These are phyloP conservation scores for Callyntrura guangdongensis DNA, from an alignment of 2,888 invertebrate genomes.

Conservation along the genomic window DNA sequence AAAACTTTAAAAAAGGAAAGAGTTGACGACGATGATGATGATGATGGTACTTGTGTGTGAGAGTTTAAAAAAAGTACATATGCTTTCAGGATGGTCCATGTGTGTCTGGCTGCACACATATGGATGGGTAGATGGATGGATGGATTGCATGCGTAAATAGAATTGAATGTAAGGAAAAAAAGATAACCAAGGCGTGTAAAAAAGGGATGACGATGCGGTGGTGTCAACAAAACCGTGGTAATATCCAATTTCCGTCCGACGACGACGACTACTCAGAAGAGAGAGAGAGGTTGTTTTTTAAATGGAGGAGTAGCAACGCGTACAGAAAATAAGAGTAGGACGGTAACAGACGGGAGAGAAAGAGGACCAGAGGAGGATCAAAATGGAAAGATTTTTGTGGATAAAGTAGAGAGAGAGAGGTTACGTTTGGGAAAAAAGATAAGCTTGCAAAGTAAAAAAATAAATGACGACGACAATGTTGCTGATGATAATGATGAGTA, in stretches of 20 bases:
- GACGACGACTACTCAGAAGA: slow-evolving; percentile 30
- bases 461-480: slow-evolving; percentile 50
- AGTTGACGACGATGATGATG: slow-evolving; percentile 24
- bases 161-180: neutral
- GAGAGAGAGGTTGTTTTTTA: slow-evolving; percentile 40
- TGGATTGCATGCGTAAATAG: slow-evolving; percentile 34
- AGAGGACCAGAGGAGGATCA: slow-evolving; percentile 29
- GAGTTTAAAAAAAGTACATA: slow-evolving; percentile 29
- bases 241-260: slow-evolving; percentile 63
- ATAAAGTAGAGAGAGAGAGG: slow-evolving; percentile 1
- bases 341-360: too few species aligned
- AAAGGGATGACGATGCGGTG: slow-evolving; percentile 27
- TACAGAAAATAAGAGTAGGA: slow-evolving; percentile 16
- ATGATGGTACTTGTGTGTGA: slow-evolving; percentile 20
- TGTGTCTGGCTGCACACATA: slow-evolving; percentile 63
- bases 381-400: slow-evolving; percentile 1
- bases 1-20: slow-evolving; percentile 37
- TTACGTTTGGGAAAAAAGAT: slow-evolving; percentile 45
- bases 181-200: slow-evolving; percentile 31
- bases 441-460: slow-evolving; percentile 51
- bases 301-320: neutral
- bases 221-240: slow-evolving; percentile 58
- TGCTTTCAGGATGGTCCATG: slow-evolving; percentile 72
- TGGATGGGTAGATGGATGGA: slow-evolving; percentile 18
- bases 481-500: slow-evolving; percentile 63